phyloP scores from a whole-genome alignment of 2,113 vertebrate species.

The Orthochromis malagaraziensis region DNA sequence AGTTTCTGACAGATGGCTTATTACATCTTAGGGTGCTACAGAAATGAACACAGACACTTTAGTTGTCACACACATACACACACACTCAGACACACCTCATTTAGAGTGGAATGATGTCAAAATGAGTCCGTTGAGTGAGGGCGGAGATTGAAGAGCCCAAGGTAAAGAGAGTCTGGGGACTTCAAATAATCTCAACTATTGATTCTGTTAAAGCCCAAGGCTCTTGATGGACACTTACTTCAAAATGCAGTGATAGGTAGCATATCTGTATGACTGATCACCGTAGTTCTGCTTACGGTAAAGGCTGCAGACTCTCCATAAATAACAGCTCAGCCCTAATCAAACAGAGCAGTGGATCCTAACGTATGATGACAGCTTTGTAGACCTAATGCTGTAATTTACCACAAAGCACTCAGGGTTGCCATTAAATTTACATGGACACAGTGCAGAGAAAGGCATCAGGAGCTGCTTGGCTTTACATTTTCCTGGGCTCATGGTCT shows the following conservation, averaged over 20 bases:
- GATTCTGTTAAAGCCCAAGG: constrained; percentile 52
- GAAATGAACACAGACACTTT: neutral
- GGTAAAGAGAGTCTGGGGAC: constrained; percentile 54
- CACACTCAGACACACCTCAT: constrained; percentile 15
- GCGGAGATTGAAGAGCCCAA: constrained; percentile 55
- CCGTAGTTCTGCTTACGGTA: constrained; percentile 33
- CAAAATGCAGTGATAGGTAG: constrained; percentile 39
- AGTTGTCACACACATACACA: neutral
- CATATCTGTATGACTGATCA: constrained; percentile 50
- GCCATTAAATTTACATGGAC: constrained; percentile 42
- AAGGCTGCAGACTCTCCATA: constrained; percentile 29
- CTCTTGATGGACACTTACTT: constrained; percentile 41
- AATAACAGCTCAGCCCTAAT: constrained; percentile 32
- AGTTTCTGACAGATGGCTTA: constrained; percentile 13
- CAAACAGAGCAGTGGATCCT: constrained; percentile 18
- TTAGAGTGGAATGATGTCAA: constrained; percentile 42
- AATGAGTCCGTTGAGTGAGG: constrained; percentile 33
- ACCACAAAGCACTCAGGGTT: constrained; percentile 28
- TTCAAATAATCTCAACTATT: constrained; percentile 64
- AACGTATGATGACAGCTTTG: constrained; percentile 17
- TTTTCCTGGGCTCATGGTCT: neutral
- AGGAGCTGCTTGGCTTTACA: neutral
- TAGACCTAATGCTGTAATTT: constrained; percentile 31
- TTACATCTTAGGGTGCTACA: neutral
- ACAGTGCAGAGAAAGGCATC: neutral